Evolutionary conservation across 2,888 invertebrate genomes (phyloP), one percentile per base, ranked within the genome.

Genomic region (Euplexia lucipara): DNA sequence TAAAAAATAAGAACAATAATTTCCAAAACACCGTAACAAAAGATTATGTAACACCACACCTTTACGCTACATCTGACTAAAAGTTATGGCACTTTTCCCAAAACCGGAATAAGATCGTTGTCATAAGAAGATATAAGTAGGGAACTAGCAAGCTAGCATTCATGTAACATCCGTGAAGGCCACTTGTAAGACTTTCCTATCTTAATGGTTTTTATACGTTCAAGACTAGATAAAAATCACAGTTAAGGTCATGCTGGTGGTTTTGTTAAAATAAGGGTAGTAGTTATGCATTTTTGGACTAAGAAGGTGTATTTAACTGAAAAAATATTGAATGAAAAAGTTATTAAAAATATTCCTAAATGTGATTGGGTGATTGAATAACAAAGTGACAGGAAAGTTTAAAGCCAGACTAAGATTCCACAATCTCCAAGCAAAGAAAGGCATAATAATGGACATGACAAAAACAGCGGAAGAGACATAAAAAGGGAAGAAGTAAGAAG

Each of bases 141-240:
- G 22, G 20, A 14, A n/a, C 63, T 48, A 60, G 52, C 35, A 12
- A 53, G 37, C 58, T 54, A 39, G 37, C 70, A 70, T 65, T 70
- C 70, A 70, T 61, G 60, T 58, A 70, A 65, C 57, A 74, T 74
- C 73, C 73, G 74, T 70, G 53, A 70, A 74, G 65, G 49, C 53
- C 51, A 56, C 45, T 60, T 69, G 45, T 42, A 34, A 64, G 52
- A 74, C 65, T 74, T 70, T 74, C 57, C 37, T 57, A 57, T 58
- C 32, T 57, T 54, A 4, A 52, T 18, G 9, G 22, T 16, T 16
- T 47, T 30, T 58, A 14, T 12, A 14, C 4, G 0, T 39, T 18
- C 9, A 1, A 34, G 32, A 37, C 18, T 26, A 30, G 10, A 12
- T 14, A n/a, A 30, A 22, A 32, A 5, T 26, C 20, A 30, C 30